Evolutionary conservation across 2,113 vertebrate species (phyloP).

Genomic region (Clarias magur): DNA sequence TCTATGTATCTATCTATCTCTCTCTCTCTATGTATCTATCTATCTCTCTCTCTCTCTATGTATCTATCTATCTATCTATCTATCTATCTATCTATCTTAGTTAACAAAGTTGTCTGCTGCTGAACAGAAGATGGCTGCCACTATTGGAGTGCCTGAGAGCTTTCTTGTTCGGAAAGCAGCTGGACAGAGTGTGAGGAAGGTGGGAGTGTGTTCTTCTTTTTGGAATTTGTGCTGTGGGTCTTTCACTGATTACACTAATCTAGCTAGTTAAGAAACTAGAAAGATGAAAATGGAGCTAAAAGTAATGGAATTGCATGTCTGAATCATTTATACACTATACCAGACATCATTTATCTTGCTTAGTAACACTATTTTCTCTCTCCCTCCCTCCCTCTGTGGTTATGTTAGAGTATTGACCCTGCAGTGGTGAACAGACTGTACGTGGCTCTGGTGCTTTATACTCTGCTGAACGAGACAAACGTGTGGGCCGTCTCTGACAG

Average conservation of each 20-base stretch:
- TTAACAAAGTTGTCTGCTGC: constrained; percentile 79
- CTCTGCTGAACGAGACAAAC: constrained; percentile 83
- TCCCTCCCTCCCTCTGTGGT: not conserved
- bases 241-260: not conserved
- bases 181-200: constrained; percentile 88
- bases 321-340: not conserved
- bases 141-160: constrained; percentile 89
- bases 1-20: not conserved
- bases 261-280: not conserved
- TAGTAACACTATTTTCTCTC: not conserved
- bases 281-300: not conserved
- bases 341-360: not conserved
- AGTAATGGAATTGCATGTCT: not conserved
- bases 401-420: constrained; percentile 76
- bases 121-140: constrained; percentile 83
- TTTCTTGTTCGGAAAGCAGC: constrained; percentile 87
- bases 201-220: constrained; percentile 55
- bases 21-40: too few relatives aligned
- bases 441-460: constrained; percentile 83
- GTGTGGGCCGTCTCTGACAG: constrained; percentile 85
- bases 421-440: constrained; percentile 80
- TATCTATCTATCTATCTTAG: constrained; percentile 63
- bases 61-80: constrained; percentile 16
- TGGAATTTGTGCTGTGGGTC: not conserved
- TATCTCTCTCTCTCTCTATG: not conserved